These are phyloP conservation scores for Cephus runcator DNA, from an alignment of 2,888 invertebrate genomes.

Conservation along the genomic window DNA sequence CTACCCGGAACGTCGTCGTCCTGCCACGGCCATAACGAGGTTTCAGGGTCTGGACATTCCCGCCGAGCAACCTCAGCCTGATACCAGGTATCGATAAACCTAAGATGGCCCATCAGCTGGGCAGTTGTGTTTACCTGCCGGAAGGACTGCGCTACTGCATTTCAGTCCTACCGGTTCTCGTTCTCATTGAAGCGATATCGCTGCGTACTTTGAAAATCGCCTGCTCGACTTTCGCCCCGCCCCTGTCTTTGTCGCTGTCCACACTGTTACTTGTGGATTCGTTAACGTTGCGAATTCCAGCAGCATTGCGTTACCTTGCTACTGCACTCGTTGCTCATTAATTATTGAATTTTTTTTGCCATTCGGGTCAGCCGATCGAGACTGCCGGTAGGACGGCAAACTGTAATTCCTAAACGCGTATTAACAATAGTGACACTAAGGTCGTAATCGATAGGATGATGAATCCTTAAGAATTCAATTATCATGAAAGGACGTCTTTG, in stretches of 20 bases:
- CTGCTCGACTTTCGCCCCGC: background rate
- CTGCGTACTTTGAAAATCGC: background rate
- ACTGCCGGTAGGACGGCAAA: no score
- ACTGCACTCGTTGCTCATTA: background rate
- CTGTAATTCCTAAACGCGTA: background rate
- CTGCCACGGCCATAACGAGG: slow-evolving; percentile 30
- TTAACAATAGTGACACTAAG: background rate
- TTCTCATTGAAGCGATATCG: background rate
- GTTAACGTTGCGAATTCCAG: background rate
- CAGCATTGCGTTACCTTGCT: background rate
- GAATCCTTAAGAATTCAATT: background rate
- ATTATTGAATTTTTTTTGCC: background rate
- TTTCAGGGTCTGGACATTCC: slow-evolving; percentile 35
- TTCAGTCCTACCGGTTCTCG: background rate
- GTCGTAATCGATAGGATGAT: background rate
- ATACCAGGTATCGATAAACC: background rate
- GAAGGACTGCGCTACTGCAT: background rate
- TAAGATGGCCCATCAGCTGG: background rate
- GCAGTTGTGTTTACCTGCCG: background rate
- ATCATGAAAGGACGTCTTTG: background rate
- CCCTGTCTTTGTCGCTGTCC: background rate
- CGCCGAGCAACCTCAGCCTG: background rate
- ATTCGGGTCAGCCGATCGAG: no score
- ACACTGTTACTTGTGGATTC: background rate
- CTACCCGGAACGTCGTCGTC: background rate